These are phyloP conservation scores for Uropsilus gracilis DNA, from an alignment of 2,113 vertebrate species.

Conservation along the genomic window DNA sequence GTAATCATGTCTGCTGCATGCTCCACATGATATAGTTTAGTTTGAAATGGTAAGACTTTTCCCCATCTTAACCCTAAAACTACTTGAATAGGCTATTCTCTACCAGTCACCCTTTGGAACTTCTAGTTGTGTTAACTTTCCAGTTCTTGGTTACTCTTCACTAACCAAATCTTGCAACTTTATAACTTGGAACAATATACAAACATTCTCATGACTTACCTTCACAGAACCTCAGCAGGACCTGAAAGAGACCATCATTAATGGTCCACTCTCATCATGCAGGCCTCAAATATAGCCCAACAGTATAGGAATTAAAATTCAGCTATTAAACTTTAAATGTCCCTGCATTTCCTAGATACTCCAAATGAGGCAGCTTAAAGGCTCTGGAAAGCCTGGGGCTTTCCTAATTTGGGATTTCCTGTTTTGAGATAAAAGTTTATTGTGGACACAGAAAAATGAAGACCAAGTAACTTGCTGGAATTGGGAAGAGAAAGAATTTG, in stretches of 20 bases:
- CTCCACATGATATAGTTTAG: background rate
- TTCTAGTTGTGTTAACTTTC: background rate
- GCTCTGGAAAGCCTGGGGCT: background rate
- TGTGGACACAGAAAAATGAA: background rate
- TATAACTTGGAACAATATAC: background rate
- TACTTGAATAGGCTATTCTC: background rate
- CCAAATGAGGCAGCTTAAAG: background rate
- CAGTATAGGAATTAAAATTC: background rate
- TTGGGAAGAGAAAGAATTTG: background rate
- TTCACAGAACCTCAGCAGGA: background rate
- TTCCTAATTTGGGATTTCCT: background rate
- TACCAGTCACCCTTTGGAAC: background rate
- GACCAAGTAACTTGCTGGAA: background rate
- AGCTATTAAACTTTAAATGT: background rate
- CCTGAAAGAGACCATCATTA: background rate
- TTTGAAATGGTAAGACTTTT: background rate
- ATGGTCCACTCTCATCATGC: background rate
- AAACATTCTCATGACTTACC: background rate
- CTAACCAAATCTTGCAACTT: background rate
- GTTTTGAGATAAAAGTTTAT: background rate
- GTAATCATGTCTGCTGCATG: too few species aligned
- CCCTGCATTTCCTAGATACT: background rate
- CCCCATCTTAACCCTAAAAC: background rate
- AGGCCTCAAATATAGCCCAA: background rate
- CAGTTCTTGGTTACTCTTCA: background rate